These are phyloP conservation scores for Spialia ferax DNA, from an alignment of 2,888 invertebrate species.

Conservation along the genomic window DNA sequence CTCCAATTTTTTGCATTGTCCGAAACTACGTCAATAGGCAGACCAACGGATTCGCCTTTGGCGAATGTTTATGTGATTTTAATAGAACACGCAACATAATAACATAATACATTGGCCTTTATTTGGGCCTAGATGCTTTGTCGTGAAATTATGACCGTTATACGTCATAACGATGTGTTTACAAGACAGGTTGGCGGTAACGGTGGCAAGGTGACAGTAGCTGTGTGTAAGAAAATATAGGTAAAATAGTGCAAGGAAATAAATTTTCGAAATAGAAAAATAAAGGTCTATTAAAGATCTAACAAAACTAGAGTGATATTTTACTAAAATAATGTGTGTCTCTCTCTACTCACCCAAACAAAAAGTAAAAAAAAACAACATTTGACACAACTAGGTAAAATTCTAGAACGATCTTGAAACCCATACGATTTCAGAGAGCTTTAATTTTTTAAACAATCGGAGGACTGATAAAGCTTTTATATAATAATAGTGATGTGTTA, in stretches of 20 bases:
- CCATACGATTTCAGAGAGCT: too few species aligned
- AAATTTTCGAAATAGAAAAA: not conserved
- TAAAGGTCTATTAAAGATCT: too few species aligned
- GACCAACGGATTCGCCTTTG: conserved; percentile 75
- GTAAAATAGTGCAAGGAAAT: not conserved
- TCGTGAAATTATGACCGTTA: conserved; percentile 71
- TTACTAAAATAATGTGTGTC: too few species aligned
- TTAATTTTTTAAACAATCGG: too few species aligned
- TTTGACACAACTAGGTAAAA: too few species aligned
- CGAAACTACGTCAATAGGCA: conserved; percentile 60
- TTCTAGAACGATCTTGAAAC: too few species aligned
- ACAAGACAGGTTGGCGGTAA: conserved; percentile 39
- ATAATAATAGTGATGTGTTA: too few species aligned
- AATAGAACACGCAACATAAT: conserved; percentile 68
- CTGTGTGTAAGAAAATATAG: not conserved
- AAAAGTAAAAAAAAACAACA: too few species aligned
- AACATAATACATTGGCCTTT: conserved; percentile 64
- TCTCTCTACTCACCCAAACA: too few species aligned
- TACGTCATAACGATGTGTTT: conserved; percentile 52
- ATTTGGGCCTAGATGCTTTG: conserved; percentile 56
- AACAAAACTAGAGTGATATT: too few species aligned
- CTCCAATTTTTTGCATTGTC: conserved; percentile 86
- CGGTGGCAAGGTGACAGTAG: conserved; percentile 23
- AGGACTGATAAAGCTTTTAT: too few species aligned
- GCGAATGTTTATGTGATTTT: conserved; percentile 76